phyloP scores from a whole-genome alignment of 2,797 vertebrate species.

The Remorina albescens region DNA sequence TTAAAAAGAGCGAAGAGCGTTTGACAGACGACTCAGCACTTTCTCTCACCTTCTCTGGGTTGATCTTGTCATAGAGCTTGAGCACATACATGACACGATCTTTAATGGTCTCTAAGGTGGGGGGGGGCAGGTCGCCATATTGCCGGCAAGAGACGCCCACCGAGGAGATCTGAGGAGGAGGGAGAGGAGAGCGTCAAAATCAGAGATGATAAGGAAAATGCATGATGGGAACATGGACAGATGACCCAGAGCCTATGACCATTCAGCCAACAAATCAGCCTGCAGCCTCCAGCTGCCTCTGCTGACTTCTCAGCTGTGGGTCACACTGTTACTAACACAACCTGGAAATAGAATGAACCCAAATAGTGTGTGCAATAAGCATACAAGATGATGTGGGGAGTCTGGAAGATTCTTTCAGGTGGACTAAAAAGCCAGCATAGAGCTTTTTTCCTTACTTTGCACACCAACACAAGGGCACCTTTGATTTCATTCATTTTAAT shows the following conservation, averaged over 20 bases:
- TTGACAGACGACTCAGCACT: no score
- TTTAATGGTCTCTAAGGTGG: constrained; percentile 87
- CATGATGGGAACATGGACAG: background rate
- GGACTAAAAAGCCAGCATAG: background rate
- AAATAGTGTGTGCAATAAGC: background rate
- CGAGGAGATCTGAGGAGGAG: constrained; percentile 69
- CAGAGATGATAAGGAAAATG: background rate
- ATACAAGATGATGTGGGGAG: background rate
- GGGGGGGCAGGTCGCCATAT: constrained; percentile 87
- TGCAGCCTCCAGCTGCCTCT: background rate
- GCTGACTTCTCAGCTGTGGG: background rate
- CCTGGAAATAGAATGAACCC: background rate
- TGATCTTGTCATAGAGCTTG: constrained; percentile 94
- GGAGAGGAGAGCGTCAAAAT: background rate
- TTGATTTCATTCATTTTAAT: no score
- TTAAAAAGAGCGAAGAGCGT: background rate
- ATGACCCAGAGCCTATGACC: background rate
- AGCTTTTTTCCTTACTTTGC: background rate
- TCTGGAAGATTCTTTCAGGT: background rate
- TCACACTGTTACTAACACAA: background rate
- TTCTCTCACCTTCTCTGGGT: constrained; percentile 88
- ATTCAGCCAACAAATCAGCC: background rate
- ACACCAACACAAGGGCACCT: background rate
- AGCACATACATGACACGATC: constrained; percentile 92
- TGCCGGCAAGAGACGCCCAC: constrained; percentile 79